phyloP scores from a whole-genome alignment of 2,113 vertebrate species.

The Ageneiosus marmoratus region DNA sequence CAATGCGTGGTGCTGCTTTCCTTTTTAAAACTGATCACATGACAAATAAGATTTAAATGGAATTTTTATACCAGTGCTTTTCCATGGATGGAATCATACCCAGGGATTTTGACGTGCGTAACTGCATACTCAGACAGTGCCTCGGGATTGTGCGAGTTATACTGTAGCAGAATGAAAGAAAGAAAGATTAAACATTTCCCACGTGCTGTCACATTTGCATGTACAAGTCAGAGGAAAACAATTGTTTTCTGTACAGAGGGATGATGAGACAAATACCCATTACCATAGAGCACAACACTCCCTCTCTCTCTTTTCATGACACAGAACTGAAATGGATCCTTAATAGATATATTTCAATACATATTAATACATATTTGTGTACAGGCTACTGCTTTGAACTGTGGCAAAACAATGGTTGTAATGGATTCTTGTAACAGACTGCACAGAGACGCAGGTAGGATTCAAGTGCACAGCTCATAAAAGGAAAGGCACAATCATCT shows the following conservation, averaged over 20 bases:
- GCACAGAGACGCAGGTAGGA: background rate
- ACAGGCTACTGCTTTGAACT: background rate
- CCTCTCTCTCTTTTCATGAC: constrained; percentile 27
- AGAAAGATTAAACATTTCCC: constrained; percentile 11
- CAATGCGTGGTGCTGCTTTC: background rate
- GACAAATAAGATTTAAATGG: background rate
- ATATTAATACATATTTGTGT: background rate
- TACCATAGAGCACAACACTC: constrained; percentile 48
- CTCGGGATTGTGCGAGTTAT: background rate
- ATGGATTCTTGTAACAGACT: background rate
- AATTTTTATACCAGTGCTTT: background rate
- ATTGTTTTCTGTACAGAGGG: constrained; percentile 48
- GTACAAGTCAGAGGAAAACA: constrained; percentile 43
- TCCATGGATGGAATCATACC: background rate
- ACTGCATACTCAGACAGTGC: background rate
- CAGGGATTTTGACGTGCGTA: background rate
- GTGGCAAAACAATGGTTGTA: background rate
- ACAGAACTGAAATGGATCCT: constrained; percentile 29
- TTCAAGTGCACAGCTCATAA: background rate
- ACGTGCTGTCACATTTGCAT: constrained; percentile 10
- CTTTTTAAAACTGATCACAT: background rate
- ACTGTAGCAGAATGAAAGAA: background rate
- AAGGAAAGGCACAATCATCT: background rate
- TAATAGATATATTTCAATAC: background rate
- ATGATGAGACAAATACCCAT: constrained; percentile 47